Base-by-base conservation (phyloP, 1,140 invertebrate genomes). In the Manduca sexta region DNA sequence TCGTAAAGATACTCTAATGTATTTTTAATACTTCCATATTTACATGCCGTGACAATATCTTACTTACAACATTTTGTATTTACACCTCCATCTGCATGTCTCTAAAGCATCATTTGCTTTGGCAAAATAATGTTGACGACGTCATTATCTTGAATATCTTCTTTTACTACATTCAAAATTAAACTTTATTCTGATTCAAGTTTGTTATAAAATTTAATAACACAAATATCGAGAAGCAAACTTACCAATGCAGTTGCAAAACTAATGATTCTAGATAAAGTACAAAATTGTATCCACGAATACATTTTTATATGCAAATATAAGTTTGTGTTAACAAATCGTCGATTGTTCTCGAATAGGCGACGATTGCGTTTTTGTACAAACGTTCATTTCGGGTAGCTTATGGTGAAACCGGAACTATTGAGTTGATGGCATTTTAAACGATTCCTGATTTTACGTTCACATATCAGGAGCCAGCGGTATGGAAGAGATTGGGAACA, bases 11-110 rank as follows among this genome's bases (percentile, higher is more conserved):
- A 41, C 47, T 49, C 40, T 79, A 79, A 79, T 79, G 75, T 79
- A 64, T 74, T 79, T 79, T 79, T 79, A 79, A 79, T 79, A 72
- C 62, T 56, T 59, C 48, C 52, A 42, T 47, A 52, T 47, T 57
- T 63, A 69, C 52, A 39, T 35, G 73, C 58, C 75, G 68, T 74
- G 71, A 76, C 21, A 26, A 26, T 26, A 26, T 26, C 21, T n/a
- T 5, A 26, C 21, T 8, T 26, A 8, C 21, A 5, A 26, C n/a
- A n/a, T n/a, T n/a, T 26, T 26, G 21, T 26, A 26, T 26, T 26
- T 26, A 1, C 0, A 26, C 21, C 0, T 8, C 4, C 8, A 3
- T 26, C 4, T 26, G 21, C 21, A 26, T 26, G 21, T 26, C 8
- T 26, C 4, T 26, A 26, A 8, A 8, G 21, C 21, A 8, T 8